phyloP scores from a whole-genome alignment of 2,113 vertebrate genomes.

The Sceloporus tristichus region DNA sequence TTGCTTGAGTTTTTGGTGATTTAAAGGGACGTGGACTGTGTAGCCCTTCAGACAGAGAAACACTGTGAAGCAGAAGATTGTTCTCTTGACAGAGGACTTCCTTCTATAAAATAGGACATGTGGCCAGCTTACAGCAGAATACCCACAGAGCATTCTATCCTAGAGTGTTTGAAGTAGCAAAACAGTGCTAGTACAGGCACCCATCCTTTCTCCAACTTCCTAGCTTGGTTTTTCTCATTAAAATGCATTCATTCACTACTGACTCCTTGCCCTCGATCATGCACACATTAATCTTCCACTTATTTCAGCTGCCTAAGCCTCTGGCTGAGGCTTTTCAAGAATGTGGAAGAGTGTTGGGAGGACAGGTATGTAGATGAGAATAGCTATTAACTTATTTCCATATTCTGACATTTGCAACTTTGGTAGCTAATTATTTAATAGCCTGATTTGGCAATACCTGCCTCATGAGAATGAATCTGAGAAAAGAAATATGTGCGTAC shows the following conservation, averaged over 20 bases:
- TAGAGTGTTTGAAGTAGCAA: conserved; percentile 18
- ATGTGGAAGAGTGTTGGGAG: conserved; percentile 32
- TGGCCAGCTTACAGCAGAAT: neutral
- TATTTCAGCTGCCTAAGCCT: conserved; percentile 50
- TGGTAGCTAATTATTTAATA: conserved; percentile 59
- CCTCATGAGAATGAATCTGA: conserved; percentile 49
- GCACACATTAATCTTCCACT: conserved; percentile 17
- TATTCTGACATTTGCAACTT: conserved; percentile 57
- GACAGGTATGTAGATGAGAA: conserved; percentile 49
- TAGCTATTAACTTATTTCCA: conserved; percentile 53
- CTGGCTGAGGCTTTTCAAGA: conserved; percentile 47
- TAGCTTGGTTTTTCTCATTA: conserved; percentile 34
- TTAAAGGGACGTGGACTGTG: neutral
- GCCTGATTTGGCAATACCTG: conserved; percentile 35
- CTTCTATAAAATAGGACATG: neutral
- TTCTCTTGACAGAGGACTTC: neutral
- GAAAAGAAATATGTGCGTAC: conserved; percentile 33
- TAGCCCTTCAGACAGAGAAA: neutral
- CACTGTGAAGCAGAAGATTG: no score
- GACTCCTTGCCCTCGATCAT: conserved; percentile 11
- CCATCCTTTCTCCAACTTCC: neutral
- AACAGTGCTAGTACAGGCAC: neutral
- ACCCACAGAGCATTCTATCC: no score
- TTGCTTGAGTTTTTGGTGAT: no score
- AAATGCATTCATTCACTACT: conserved; percentile 17